Percentiles rank a stretch among this genome's conserved stretches.
phyloP scores from a whole-genome alignment of 30 jellyfish, hydroid and myxozoan genomes.

The Aurelia sp. region DNA sequence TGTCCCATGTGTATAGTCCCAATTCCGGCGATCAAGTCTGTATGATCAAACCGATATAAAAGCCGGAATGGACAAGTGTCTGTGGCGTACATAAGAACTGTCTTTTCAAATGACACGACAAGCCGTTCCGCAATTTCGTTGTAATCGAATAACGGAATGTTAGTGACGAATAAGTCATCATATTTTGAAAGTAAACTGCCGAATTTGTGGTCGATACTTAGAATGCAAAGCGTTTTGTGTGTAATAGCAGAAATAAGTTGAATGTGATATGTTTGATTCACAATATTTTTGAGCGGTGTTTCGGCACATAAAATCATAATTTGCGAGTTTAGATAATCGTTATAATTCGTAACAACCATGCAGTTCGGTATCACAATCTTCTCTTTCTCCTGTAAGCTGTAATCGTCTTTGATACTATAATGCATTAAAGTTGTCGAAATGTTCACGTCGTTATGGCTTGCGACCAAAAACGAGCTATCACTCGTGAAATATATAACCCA shows the following conservation, averaged over 20 bases:
- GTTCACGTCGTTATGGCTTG: conserved; percentile 86
- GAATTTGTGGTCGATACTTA: conserved; percentile 89
- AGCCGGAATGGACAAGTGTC: conserved; percentile 97
- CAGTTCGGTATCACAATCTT: conserved; percentile 74
- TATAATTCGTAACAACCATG: conserved; percentile 86
- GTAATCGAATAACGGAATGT: conserved; percentile 94
- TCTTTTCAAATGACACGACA: conserved; percentile 93
- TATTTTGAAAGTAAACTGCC: conserved; percentile 95
- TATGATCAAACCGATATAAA: conserved; percentile 92
- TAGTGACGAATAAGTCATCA: conserved; percentile 94
- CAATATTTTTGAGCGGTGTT: conserved; percentile 83
- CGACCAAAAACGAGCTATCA: conserved; percentile 77
- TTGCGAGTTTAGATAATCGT: conserved; percentile 90
- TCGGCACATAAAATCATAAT: conserved; percentile 94
- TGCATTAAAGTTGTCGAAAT: conserved; percentile 80
- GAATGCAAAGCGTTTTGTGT: conserved; percentile 65
- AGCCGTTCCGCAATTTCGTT: conserved; percentile 93
- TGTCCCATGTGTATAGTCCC: conserved; percentile 97
- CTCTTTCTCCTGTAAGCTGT: conserved; percentile 75
- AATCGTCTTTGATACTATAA: conserved; percentile 81
- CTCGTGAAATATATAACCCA: conserved; percentile 95
- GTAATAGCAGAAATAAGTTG: conserved; percentile 66
- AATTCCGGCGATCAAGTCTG: conserved; percentile 95
- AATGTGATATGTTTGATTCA: conserved; percentile 93
- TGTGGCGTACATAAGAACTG: conserved; percentile 97